Evolutionary conservation across 1,140 invertebrate genomes (phyloP), one percentile per base, ranked within the genome.

Genomic region (Drosophila bipectinata): DNA sequence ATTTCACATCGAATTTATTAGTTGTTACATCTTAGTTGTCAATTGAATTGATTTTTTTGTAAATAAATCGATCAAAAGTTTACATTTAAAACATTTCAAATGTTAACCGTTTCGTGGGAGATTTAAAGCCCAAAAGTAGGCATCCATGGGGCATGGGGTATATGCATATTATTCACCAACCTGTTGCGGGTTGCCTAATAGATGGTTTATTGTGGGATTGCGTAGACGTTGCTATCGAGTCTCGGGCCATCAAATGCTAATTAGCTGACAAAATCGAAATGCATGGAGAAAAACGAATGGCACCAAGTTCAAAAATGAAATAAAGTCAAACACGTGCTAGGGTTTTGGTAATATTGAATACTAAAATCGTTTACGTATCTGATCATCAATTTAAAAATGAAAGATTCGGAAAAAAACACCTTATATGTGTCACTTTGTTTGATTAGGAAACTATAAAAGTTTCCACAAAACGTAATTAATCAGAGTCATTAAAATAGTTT

Each of bases 1-100:
- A 67, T 53, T 55, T 28, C 30, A 49, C 12, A 39, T 48, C 57
- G 53, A 74, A 74, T 79, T 79, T 79, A 73, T 60, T 72, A 78
- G 49, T 67, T 49, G 45, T 60, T 57, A 39, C 48, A 24, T 15
- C 32, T 37, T 39, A 68, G 77, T 68, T 72, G 63, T 48, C 47
- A 68, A 49, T 55, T 68, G 32, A 44, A 66, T 64, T 64, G 45
- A 45, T 67, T 44, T 15, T 69, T 28, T 69, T 67, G 60, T 67
- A 64, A 67, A 67, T 67, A 67, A 69, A 69, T 39, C 49, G 49
- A 55, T 69, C 30, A 47, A 47, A 47, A 45, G 5, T 14, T 14
- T 41, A 41, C 39, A 34, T 34, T 34, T 10, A 34, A n/a, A 41
- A 41, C 5, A 0, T 10, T 10, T 1, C 41, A 24, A 39, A 48